phyloP scores from a whole-genome alignment of 2,797 vertebrate species.

The Crypturellus tataupa region DNA sequence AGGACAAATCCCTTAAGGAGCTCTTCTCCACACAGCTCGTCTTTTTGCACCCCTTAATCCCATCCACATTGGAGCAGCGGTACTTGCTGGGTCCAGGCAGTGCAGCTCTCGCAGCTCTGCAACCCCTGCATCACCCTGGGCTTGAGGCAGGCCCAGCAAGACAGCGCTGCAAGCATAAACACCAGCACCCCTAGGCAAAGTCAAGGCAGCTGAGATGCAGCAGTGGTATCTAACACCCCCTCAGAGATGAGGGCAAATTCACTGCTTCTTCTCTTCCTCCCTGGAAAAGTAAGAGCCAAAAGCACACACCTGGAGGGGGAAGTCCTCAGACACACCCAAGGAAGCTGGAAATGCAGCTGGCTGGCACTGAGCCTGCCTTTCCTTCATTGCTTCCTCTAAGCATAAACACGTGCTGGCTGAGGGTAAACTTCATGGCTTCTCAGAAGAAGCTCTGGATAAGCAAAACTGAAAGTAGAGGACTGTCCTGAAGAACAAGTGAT shows the following conservation, averaged over 20 bases:
- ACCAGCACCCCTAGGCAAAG: neutral
- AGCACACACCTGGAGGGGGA: neutral
- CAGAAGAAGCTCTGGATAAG: neutral
- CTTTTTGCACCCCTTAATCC: neutral
- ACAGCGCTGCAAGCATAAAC: accelerated
- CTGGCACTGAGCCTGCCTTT: neutral
- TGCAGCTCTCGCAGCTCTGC: neutral
- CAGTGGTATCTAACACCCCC: neutral
- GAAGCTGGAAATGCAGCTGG: neutral
- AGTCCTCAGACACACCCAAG: neutral
- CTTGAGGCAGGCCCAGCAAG: neutral
- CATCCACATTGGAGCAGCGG: neutral
- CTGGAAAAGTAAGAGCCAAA: neutral
- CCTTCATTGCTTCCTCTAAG: neutral
- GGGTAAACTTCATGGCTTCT: neutral
- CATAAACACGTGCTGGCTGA: neutral
- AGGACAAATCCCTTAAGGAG: neutral
- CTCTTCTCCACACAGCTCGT: neutral
- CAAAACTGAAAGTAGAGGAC: neutral
- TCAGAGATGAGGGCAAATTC: neutral
- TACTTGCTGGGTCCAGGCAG: neutral
- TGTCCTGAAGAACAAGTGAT: neutral
- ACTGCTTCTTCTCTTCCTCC: neutral
- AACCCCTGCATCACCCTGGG: neutral
- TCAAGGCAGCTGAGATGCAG: neutral